Base-by-base conservation (phyloP, 2,888 invertebrate genomes). In the Polydrusus tereticollis region DNA sequence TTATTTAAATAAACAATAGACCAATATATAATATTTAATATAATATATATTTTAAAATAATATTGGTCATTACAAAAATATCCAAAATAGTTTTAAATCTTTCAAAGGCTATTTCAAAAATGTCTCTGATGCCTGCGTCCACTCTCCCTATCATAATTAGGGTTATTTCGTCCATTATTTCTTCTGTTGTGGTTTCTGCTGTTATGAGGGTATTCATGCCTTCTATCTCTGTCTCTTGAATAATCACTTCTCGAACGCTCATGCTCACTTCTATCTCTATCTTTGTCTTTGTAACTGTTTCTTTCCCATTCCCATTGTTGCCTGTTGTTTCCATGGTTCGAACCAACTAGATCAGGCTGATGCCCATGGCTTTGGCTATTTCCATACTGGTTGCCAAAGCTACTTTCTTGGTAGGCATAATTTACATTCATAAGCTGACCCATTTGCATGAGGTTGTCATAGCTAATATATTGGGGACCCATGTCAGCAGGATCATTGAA, bases 111-210 rank as follows among this genome's bases (percentile, higher is more conserved):
- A 4, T 36, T 36, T 16, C 58, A 66, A 29, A 43, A 66, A 45
- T 29, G 20, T 6, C 41, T 52, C 12, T 58, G 23, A 47, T 66
- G 57, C 33, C 58, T 66, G 33, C 66, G 43, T 26, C 58, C 58
- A 16, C 57, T 21, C 29, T 7, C 14, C 16, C 33, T 58, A 43
- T 65, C 65, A 38, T 26, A 38, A 58, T 68, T 26, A 16, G 20
- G 26, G 21, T 58, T 26, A 20, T 26, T n/a, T 29, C 66, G 23
- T 5, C 47, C 43, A 26, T 63, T 26, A 63, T 69, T 7, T 41
- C 67, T 60, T 36, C 69, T 60, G 57, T 66, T 69, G 60, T 68
- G 71, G 55, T 75, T 64, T 43, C 71, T 57, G 45, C 68, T 65
- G 33, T 26, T 43, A 16, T 38, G 36, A 10, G 69, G 43, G 69